Conservation (phyloP, 2,888 invertebrate genomes). For the Tachina lurida region DNA sequence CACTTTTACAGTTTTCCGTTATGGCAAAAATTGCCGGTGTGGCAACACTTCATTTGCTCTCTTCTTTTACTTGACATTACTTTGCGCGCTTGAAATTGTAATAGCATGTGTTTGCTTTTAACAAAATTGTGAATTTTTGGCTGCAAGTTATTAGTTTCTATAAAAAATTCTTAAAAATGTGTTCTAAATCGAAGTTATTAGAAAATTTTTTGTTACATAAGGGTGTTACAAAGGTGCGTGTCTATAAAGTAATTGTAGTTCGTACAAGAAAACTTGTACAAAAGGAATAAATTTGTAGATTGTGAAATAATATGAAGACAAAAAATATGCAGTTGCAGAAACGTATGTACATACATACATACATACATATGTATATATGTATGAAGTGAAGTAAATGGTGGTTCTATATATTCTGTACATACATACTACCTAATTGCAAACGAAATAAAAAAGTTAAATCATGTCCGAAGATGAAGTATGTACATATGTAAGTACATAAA, state of each 20-base stretch:
- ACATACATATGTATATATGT: background rate
- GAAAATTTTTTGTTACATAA: background rate
- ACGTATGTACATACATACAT: background rate
- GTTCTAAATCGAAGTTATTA: background rate
- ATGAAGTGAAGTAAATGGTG: too few relatives aligned
- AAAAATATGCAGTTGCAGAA: background rate
- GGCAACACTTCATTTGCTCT: conserved; percentile 11
- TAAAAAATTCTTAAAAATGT: background rate
- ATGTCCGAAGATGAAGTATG: too few relatives aligned
- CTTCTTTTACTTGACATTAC: background rate
- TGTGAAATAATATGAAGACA: background rate
- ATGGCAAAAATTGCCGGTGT: background rate
- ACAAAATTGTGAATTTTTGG: conserved; percentile 4
- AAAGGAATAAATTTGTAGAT: too few relatives aligned
- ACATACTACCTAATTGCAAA: too few relatives aligned
- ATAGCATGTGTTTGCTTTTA: background rate
- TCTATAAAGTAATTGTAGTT: too few relatives aligned
- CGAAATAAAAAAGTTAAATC: too few relatives aligned
- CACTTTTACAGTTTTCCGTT: background rate
- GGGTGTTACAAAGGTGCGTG: too few relatives aligned
- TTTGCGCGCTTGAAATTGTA: conserved; percentile 34
- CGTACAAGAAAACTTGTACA: too few relatives aligned
- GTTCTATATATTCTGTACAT: too few relatives aligned
- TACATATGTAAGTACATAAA: too few relatives aligned
- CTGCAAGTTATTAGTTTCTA: background rate